Percentiles rank a stretch among this genome's conserved stretches.
Conservation (phyloP, 2,113 vertebrate genomes). For the Tragelaphus scriptus region DNA sequence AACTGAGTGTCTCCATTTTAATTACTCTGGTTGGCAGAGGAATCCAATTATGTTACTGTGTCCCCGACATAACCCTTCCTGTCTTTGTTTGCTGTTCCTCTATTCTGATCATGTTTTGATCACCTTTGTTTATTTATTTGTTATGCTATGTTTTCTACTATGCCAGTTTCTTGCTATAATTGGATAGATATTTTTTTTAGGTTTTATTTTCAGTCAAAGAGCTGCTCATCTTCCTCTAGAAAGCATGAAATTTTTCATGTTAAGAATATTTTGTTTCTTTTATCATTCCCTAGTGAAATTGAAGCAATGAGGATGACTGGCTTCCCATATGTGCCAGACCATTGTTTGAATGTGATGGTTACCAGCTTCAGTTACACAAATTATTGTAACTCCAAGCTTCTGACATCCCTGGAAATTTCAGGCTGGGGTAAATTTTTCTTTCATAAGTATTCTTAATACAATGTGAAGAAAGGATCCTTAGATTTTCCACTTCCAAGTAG, state of each 20-base stretch:
- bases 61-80: conserved; percentile 44
- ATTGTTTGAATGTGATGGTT: background rate
- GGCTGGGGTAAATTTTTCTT: background rate
- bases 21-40: conserved; percentile 47
- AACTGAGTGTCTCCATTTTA: conserved; percentile 51
- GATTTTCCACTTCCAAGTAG: background rate
- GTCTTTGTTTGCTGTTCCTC: conserved; percentile 37
- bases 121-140: conserved; percentile 37
- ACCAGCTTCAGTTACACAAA: background rate
- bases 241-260: background rate
- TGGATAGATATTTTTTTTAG: background rate
- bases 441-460: background rate
- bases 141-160: background rate
- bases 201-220: conserved; percentile 23
- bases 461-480: background rate
- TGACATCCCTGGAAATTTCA: background rate
- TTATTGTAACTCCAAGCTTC: background rate
- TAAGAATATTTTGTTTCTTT: background rate
- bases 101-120: conserved; percentile 30
- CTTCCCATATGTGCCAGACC: background rate
- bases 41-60: conserved; percentile 48
- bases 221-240: background rate
- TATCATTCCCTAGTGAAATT: conserved; percentile 27
- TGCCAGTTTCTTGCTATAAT: conserved; percentile 28
- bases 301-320: background rate